phyloP scores from a whole-genome alignment of 2,888 invertebrate genomes.

The Glyphotaelius pellucidus region DNA sequence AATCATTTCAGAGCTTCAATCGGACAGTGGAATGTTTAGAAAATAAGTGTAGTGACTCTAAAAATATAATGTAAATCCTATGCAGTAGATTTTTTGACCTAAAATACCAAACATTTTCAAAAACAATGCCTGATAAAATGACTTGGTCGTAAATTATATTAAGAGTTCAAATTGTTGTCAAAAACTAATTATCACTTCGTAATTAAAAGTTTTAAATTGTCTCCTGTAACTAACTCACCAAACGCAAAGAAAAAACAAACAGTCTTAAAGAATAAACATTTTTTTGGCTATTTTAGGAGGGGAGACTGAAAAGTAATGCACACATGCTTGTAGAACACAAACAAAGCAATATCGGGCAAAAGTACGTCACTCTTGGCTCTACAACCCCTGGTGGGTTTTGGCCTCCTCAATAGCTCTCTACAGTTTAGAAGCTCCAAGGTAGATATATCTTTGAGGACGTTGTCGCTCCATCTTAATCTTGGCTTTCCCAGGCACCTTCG shows the following conservation, averaged over 20 bases:
- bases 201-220: constrained; percentile 15
- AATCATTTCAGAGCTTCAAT: neutral
- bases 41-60: neutral
- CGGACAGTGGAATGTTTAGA: neutral
- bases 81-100: neutral
- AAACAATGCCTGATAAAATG: neutral
- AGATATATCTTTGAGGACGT: too few species aligned
- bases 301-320: too few species aligned
- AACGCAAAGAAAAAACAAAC: neutral
- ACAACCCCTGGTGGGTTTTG: too few species aligned
- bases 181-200: neutral
- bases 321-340: too few species aligned
- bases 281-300: neutral
- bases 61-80: neutral
- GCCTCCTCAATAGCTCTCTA: too few species aligned
- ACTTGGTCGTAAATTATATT: neutral
- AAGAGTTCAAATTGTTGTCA: neutral
- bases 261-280: neutral
- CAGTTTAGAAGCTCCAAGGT: too few species aligned
- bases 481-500: too few species aligned
- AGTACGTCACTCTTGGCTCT: too few species aligned
- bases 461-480: too few species aligned
- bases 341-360: too few species aligned
- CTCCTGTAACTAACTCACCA: neutral
- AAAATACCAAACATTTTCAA: neutral